Evolutionary conservation across 2,797 vertebrate genomes (phyloP), one percentile per base, ranked within the genome.

Genomic region (Merluccius polli): DNA sequence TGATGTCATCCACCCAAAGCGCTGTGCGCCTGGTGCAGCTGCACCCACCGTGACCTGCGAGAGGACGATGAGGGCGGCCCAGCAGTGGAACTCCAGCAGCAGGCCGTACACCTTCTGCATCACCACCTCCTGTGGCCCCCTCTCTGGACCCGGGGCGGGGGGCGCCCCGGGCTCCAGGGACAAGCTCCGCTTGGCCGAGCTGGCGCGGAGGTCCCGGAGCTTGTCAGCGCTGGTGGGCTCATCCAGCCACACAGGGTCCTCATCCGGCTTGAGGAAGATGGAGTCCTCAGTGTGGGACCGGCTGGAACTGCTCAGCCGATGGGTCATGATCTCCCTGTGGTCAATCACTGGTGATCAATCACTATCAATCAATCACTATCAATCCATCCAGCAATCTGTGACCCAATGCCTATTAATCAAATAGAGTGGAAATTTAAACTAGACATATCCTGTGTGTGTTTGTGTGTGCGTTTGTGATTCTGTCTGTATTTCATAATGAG

Each of bases 251-350:
- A 92, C 89, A 0, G 92, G 90, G 75, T 93, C 92, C 72, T 93
- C 92, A 0, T 93, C 92, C 0, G 91, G 92, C 85, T 83, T 87
- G 70, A 93, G 82, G 79, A 92, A 93, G 85, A 92, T 89, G 82
- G 91, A 93, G 83, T 93, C 92, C 78, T 93, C 92, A 0, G 90
- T 92, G 84, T 90, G 92, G 77, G 92, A 92, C 81, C 91, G 90
- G 71, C 87, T 89, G 77, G 90, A 91, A 84, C 90, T 93, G 87
- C 90, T 93, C 81, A 92, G 88, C 74, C 91, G 89, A 35, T 88
- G 89, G 84, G 81, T 92, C 89, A 91, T 92, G 86, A 85, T 91
- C 75, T 87, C 84, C 89, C 90, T 91, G 80, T 18, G 21, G n/a
- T 32, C 69, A 70, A 31, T 32, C 69, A 16, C 30, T 16, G 1